Conservation (phyloP, 1,140 invertebrate species). For the Brachionus rubens region DNA sequence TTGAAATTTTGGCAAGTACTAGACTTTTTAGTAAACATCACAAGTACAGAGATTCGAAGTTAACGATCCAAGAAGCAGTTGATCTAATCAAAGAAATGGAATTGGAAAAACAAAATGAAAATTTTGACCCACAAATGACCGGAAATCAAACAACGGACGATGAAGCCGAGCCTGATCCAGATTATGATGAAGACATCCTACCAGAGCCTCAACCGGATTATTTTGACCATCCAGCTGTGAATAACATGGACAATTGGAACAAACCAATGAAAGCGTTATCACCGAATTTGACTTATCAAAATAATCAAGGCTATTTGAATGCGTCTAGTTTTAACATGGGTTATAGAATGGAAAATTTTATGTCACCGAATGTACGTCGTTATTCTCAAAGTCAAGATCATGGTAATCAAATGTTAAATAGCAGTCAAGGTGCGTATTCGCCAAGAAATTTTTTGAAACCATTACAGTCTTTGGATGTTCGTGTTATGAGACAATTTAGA, state of each 20-base stretch:
- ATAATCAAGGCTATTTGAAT: conserved; percentile 1
- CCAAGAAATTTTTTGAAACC: conserved; percentile 43
- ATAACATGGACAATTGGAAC: conserved; percentile 45
- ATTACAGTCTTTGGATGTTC: conserved; percentile 25
- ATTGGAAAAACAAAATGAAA: conserved; percentile 1
- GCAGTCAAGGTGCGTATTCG: conserved; percentile 1
- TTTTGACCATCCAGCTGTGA: conserved; percentile 45
- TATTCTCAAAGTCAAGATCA: conserved; percentile 15
- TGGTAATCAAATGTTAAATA: background rate
- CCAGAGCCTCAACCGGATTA: conserved; percentile 31
- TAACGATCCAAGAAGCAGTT: conserved; percentile 33
- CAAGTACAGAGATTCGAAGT: conserved; percentile 9
- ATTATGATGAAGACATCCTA: conserved; percentile 32
- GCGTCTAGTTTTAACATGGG: background rate
- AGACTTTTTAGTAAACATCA: conserved; percentile 38
- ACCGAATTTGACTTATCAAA: background rate
- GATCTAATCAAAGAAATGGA: conserved; percentile 45
- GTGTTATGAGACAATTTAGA: conserved; percentile 44
- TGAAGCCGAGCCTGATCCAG: conserved; percentile 28
- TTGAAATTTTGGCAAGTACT: conserved; percentile 54
- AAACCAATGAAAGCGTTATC: background rate
- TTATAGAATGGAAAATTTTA: background rate
- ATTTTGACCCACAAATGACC: background rate
- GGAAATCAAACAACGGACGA: background rate
- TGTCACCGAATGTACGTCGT: background rate